These are phyloP conservation scores for Pangasius sanitwongsei DNA, from an alignment of 2,797 vertebrate species.

Conservation along the genomic window DNA sequence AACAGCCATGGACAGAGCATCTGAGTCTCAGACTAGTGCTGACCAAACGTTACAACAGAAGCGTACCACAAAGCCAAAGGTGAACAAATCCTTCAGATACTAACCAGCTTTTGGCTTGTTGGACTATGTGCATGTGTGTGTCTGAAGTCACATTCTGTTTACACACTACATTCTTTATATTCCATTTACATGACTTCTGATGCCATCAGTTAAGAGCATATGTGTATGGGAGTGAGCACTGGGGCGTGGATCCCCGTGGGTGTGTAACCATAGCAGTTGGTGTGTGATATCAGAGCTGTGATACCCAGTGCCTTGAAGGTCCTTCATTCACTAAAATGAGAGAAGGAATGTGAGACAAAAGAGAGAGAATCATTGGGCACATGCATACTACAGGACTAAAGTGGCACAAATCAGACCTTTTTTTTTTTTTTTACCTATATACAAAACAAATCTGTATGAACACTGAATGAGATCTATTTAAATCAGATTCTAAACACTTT, in stretches of 20 bases:
- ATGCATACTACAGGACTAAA: not conserved
- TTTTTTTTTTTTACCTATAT: not conserved
- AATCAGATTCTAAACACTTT: not conserved
- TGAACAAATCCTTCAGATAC: not conserved
- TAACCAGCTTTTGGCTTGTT: not conserved
- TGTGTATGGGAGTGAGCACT: conserved; percentile 29
- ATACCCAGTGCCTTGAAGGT: conserved; percentile 65
- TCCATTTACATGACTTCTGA: not conserved
- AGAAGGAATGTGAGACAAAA: not conserved
- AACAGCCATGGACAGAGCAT: not conserved
- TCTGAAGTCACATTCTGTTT: not conserved
- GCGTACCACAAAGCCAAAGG: not conserved
- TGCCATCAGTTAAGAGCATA: conserved; percentile 22
- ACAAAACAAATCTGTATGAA: not conserved
- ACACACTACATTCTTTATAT: not conserved
- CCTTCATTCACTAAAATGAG: conserved; percentile 77
- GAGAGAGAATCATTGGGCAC: conserved; percentile 34
- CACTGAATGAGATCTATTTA: not conserved
- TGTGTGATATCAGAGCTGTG: conserved; percentile 70
- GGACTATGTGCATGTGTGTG: not conserved
- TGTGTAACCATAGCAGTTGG: conserved; percentile 76
- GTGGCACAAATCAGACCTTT: not conserved
- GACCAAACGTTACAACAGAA: not conserved
- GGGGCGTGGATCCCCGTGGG: conserved; percentile 65
- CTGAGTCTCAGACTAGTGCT: not conserved